Evolutionary conservation across 2,797 vertebrate genomes (phyloP).

Genomic region (Cyclura pinguis): DNA sequence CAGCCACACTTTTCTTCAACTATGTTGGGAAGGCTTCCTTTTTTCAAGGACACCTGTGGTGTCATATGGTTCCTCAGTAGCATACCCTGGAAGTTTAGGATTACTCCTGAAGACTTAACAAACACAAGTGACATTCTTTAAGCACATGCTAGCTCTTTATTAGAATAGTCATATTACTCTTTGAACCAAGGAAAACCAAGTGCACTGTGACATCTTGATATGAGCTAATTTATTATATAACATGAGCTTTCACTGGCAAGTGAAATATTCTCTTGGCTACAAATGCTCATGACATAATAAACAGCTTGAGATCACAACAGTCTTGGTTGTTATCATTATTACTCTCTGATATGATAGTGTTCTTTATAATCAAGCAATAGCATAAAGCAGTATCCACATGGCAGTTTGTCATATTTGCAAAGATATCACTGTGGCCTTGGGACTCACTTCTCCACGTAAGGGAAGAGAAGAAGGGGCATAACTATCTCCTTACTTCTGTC

Average conservation of each 20-base stretch:
- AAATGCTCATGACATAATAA: not conserved
- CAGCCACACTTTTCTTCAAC: not conserved
- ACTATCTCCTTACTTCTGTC: not conserved
- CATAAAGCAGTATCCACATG: not conserved
- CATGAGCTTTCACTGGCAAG: not conserved
- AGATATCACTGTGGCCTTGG: not conserved
- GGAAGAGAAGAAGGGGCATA: not conserved
- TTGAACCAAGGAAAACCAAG: not conserved
- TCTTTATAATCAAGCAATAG: not conserved
- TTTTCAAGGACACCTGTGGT: not conserved
- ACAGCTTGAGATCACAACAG: not conserved
- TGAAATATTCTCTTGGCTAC: not conserved
- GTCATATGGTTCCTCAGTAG: not conserved
- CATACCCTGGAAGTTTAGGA: not conserved
- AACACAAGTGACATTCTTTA: not conserved
- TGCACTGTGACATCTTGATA: not conserved
- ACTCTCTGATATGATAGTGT: not conserved
- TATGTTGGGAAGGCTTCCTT: not conserved
- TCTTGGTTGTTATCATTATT: not conserved
- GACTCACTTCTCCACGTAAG: not conserved
- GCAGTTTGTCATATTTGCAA: not conserved
- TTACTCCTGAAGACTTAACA: not conserved
- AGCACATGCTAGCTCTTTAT: not conserved
- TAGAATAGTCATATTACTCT: not conserved
- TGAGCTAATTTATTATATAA: not conserved